A percentile compares a stretch with the other conserved stretches of the same genome.
These are phyloP conservation scores for Coranthus polyacanthus DNA, from an alignment of 2,797 vertebrate species.

Conservation along the genomic window DNA sequence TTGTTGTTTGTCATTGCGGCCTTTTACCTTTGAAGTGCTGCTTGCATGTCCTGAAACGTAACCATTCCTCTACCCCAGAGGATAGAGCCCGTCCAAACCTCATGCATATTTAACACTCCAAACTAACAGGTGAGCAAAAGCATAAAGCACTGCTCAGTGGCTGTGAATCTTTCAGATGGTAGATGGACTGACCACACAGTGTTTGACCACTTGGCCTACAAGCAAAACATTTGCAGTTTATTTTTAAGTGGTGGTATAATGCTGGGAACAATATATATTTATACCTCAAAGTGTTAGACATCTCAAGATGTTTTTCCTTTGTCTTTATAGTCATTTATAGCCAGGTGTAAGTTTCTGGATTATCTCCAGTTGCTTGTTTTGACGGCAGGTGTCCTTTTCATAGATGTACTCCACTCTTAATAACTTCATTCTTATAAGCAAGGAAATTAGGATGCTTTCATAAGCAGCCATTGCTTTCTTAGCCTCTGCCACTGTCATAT, in stretches of 20 bases:
- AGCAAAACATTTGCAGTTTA: constrained; percentile 5
- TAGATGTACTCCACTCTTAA: constrained; percentile 35
- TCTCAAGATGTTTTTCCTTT: not conserved
- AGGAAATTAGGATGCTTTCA: constrained; percentile 60
- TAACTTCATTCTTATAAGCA: constrained; percentile 48
- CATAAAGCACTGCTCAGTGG: constrained; percentile 21
- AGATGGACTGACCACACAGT: constrained; percentile 5
- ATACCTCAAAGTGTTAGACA: not conserved
- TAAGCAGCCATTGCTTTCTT: constrained; percentile 54
- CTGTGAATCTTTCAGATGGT: constrained; percentile 30
- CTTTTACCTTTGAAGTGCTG: constrained; percentile 54
- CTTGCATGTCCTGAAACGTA: constrained; percentile 55
- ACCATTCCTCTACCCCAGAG: constrained; percentile 50
- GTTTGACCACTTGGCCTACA: constrained; percentile 15
- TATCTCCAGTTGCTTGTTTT: constrained; percentile 26
- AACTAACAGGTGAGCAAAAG: constrained; percentile 57
- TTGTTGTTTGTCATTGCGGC: constrained; percentile 44
- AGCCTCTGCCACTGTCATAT: constrained; percentile 56
- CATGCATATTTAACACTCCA: constrained; percentile 69
- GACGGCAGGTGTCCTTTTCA: constrained; percentile 51
- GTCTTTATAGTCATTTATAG: constrained; percentile 16
- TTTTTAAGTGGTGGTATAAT: constrained; percentile 16
- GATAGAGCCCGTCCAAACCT: constrained; percentile 49
- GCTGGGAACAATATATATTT: not conserved
- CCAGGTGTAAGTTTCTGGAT: constrained; percentile 24